Evolutionary conservation across 2,888 invertebrate species (phyloP), one percentile per base, ranked within the genome.

Genomic region (Lasius fuliginosus): DNA sequence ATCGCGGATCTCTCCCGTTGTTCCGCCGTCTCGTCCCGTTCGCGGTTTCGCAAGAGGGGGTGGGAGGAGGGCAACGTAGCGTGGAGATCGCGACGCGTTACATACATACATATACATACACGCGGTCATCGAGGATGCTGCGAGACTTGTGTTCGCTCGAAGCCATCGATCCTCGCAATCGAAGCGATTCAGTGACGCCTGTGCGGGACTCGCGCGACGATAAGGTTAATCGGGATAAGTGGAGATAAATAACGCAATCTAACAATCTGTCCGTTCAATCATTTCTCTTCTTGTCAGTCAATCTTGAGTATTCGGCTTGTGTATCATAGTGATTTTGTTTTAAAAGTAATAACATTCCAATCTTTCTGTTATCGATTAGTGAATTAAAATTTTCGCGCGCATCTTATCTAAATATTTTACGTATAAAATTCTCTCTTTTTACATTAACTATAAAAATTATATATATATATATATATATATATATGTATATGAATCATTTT

Each of bases 141-240:
- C 46, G 77, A 68, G 71, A 71, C 60, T 81, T 67, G 76, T 27
- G 67, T 36, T 40, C n/a, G 42, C 67, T 42, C 79, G 58, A 23
- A 71, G 69, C 60, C 79, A 81, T 81, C 60, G 79, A 81, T 81
- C 71, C 33, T 46, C 71, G 67, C 71, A 71, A 81, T 81, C 71
- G 79, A 69, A 71, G 36, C 69, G 79, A 81, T 81, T 81, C 71
- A 81, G 79, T 81, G 46, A 81, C 60, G 71, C 30, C 58, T 27
- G 69, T 68, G 77, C 42, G 68, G 36, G 33, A 36, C 53, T 76
- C 77, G 33, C 42, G 75, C 68, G 56, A 15, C 69, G 46, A 69
- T 56, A 77, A 56, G 11, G n/a, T 15, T 40, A 56, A 58, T 71
- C 79, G 69, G 69, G 58, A 81, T 42, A 79, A 71, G 79, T 71